Conservation (phyloP, 2,113 vertebrate genomes). For the Marcusenius ussheri region DNA sequence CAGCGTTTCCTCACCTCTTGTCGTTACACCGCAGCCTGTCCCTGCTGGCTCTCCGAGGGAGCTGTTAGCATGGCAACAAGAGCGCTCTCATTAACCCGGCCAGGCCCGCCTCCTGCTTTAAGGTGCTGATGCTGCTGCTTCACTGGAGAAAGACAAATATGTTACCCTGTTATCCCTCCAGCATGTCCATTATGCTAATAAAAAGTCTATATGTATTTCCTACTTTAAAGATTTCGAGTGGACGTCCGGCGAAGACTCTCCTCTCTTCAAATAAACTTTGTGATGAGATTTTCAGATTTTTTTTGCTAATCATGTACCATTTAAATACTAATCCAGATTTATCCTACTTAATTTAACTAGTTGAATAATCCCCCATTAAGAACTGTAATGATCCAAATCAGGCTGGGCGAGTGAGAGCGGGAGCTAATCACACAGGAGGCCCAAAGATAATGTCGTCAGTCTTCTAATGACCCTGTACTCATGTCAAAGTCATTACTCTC, state of each 20-base stretch:
- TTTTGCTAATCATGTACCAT: conserved; percentile 44
- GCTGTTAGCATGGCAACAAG: conserved; percentile 13
- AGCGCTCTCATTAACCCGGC: neutral
- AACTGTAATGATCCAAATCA: conserved; percentile 69
- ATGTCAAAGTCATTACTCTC: conserved; percentile 68
- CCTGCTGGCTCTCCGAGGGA: neutral
- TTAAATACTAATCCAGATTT: conserved; percentile 39
- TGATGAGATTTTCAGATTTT: conserved; percentile 24
- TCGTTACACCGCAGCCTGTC: neutral
- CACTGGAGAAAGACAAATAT: neutral
- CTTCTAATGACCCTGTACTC: conserved; percentile 64
- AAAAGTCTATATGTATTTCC: neutral
- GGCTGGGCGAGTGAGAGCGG: conserved; percentile 56
- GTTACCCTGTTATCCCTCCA: neutral
- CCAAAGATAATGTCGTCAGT: conserved; percentile 67
- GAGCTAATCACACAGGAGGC: conserved; percentile 62
- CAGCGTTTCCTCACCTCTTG: neutral
- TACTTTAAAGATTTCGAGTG: neutral
- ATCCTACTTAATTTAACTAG: conserved; percentile 30
- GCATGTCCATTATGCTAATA: neutral
- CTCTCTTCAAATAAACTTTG: neutral
- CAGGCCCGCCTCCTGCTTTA: neutral
- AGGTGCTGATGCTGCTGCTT: neutral
- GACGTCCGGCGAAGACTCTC: neutral
- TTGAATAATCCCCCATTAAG: conserved; percentile 40